Base-by-base conservation (phyloP, 2,113 vertebrate genomes). In the Henicopernis longicauda region DNA sequence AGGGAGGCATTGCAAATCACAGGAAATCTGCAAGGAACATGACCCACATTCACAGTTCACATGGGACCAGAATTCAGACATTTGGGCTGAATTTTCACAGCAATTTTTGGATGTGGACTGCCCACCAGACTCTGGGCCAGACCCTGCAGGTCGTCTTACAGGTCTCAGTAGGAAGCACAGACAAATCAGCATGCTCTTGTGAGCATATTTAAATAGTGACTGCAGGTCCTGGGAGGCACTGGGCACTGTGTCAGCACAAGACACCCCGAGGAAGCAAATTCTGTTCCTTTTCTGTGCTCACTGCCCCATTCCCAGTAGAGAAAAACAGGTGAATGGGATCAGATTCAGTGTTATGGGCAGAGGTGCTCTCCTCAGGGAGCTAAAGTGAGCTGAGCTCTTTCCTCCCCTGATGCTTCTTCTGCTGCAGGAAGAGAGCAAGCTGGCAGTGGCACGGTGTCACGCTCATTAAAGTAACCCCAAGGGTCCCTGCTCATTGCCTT, bases 381-480 rank as follows among this genome's bases (percentile, higher is more conserved):
- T 31, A 23, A 20, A 10, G 10, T 18, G 32, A 62, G 47, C 34
- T 49, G n/a, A 52, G 31, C 40, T 86, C 7, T 78, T 87, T 11
- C 40, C 42, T 70, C 29, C 70, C 13, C 54, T 50, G 26, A 4
- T 21, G 21, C 9, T 69, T 3, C 29, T 42, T 9, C 38, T 89
- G 36, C 58, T 20, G 62, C 2, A 1, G 59, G 45, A 58, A 49
- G 45, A 59, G 38, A 70, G 6, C 22, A n/a, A 65, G 42, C 4
- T 32, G 84, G 22, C 67, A 29, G 0, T 14, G 29, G 8, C 42
- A 42, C 3, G 7, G 20, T 58, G 59, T 54, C 63, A 50, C 4
- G 0, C 27, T 23, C 61, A 5, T 22, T 10, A 4, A 31, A 44
- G 54, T 3, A 16, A 27, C 14, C 20, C 21, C 1, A 2, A 55